A percentile compares a stretch with the other conserved stretches of the same genome.
Evolutionary conservation across 2,113 vertebrate species (phyloP).

Genomic region (Paradoxurus hermaphroditus): DNA sequence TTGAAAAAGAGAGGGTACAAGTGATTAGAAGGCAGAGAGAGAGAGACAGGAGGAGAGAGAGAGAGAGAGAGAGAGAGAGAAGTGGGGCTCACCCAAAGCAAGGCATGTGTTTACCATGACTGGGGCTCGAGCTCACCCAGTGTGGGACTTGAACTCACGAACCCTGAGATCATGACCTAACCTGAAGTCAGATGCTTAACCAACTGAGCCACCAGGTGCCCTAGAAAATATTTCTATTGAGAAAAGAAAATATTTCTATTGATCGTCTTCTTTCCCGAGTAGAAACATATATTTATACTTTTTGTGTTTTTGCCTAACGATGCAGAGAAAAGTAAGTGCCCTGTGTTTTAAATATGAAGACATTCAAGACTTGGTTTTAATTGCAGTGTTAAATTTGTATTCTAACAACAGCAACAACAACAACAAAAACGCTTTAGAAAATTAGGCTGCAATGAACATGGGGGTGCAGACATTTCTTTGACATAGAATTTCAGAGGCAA

Average conservation of each 20-base stretch:
- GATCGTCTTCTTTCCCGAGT: conserved; percentile 62
- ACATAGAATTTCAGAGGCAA: neutral
- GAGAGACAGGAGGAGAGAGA: too few relatives aligned
- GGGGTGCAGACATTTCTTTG: neutral
- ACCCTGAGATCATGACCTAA: too few relatives aligned
- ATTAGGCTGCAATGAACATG: neutral
- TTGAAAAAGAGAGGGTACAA: too few relatives aligned
- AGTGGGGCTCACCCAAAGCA: too few relatives aligned
- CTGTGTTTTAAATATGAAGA: neutral
- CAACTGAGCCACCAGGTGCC: too few relatives aligned
- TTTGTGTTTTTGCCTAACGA: neutral
- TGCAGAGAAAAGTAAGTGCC: neutral
- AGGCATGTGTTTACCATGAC: too few relatives aligned
- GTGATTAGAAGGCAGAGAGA: too few relatives aligned
- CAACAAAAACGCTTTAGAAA: neutral
- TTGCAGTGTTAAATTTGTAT: neutral
- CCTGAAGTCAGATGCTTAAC: too few relatives aligned
- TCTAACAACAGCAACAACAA: too few relatives aligned
- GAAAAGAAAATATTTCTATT: conserved; percentile 77
- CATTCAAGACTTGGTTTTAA: neutral
- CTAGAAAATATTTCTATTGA: conserved; percentile 33
- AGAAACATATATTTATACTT: neutral
- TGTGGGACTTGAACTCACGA: too few relatives aligned
- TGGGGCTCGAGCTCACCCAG: too few relatives aligned
- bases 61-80: too few relatives aligned